phyloP scores from a whole-genome alignment of 1,140 invertebrate genomes.

The Drosophila pruinosa region DNA sequence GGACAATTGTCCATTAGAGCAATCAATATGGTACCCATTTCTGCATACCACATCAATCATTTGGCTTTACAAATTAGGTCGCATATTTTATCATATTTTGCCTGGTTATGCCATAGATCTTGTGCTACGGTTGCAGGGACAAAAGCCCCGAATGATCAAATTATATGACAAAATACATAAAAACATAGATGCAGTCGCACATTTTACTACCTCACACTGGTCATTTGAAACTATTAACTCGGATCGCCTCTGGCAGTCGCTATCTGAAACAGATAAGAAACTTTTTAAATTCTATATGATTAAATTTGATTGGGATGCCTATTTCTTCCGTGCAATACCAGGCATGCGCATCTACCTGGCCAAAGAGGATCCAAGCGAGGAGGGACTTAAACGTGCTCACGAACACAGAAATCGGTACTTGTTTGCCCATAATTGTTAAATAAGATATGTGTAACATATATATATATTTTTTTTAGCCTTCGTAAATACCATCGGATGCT shows the following conservation, averaged over 20 bases:
- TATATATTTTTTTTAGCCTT: no score
- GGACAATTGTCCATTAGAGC: constrained; percentile 59
- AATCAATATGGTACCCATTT: constrained; percentile 83
- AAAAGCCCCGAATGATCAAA: constrained; percentile 83
- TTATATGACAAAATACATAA: constrained; percentile 88
- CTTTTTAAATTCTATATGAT: constrained; percentile 88
- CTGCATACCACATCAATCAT: constrained; percentile 72
- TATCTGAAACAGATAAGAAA: constrained; percentile 85
- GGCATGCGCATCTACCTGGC: constrained; percentile 86
- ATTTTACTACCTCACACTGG: constrained; percentile 87
- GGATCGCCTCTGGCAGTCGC: constrained; percentile 84
- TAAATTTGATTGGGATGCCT: constrained; percentile 85
- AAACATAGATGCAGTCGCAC: constrained; percentile 86
- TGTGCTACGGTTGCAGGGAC: constrained; percentile 81
- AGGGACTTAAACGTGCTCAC: constrained; percentile 83
- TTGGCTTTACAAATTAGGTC: constrained; percentile 78
- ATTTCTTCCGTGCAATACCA: no score
- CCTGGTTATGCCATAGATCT: constrained; percentile 85
- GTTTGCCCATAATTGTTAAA: no score
- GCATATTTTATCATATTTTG: constrained; percentile 84
- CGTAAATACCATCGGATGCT: no score
- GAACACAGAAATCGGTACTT: constrained; percentile 20
- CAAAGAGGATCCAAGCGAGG: constrained; percentile 86
- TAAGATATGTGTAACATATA: no score
- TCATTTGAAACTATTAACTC: constrained; percentile 87